phyloP scores from a whole-genome alignment of 1,140 invertebrate species.

The Brachionus sp. region DNA sequence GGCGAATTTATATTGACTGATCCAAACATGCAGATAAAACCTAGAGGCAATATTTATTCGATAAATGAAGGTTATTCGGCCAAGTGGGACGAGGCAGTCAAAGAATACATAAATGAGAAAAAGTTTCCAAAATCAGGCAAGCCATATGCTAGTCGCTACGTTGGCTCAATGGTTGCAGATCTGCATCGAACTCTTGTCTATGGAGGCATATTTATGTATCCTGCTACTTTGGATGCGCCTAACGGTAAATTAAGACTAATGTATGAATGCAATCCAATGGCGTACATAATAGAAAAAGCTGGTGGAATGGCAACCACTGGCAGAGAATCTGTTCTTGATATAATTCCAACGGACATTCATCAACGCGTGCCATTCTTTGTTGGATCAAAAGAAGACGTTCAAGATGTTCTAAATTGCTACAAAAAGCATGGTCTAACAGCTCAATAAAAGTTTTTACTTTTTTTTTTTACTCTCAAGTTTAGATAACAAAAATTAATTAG shows the following conservation, averaged over 20 bases:
- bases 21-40: conserved; percentile 75
- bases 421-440: conserved; percentile 2
- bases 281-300: conserved; percentile 79
- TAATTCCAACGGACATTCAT: conserved; percentile 80
- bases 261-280: conserved; percentile 98
- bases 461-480: background rate
- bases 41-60: conserved; percentile 87
- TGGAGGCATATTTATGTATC: conserved; percentile 97
- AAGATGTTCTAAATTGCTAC: conserved; percentile 63
- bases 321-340: conserved; percentile 78
- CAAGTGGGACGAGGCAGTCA: conserved; percentile 76
- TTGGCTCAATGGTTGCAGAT: conserved; percentile 98
- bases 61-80: conserved; percentile 80
- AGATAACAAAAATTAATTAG: too few species aligned
- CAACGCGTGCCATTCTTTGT: conserved; percentile 86
- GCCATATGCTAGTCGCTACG: conserved; percentile 70
- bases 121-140: conserved; percentile 72
- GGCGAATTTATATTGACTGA: conserved; percentile 98
- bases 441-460: background rate
- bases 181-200: conserved; percentile 95
- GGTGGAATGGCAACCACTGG: conserved; percentile 81
- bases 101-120: conserved; percentile 82
- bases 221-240: conserved; percentile 80
- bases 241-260: conserved; percentile 92
- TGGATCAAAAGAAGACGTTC: conserved; percentile 86